These are phyloP conservation scores for Cherax quadricarinatus DNA, from an alignment of 1,140 invertebrate genomes.

Conservation along the genomic window DNA sequence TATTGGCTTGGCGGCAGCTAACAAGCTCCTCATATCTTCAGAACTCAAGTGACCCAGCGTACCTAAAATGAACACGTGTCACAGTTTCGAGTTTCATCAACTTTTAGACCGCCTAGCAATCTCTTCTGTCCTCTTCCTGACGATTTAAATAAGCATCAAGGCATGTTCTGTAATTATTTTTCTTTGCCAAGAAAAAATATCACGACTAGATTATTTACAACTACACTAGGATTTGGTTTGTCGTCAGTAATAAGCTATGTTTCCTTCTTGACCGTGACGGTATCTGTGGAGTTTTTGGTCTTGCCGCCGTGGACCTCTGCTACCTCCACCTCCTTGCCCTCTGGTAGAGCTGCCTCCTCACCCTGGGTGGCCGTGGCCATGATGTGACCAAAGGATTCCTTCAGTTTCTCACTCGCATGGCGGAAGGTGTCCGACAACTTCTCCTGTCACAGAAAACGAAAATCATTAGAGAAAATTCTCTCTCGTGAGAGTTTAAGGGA, in stretches of 20 bases:
- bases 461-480: background rate
- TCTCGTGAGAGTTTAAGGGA: background rate
- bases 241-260: constrained; percentile 4
- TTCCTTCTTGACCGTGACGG: constrained; percentile 32
- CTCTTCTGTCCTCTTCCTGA: no score
- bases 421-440: constrained; percentile 89
- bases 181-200: no score
- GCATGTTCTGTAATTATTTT: no score
- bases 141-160: no score
- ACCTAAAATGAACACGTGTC: no score
- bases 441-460: constrained; percentile 77
- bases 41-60: no score
- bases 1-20: no score
- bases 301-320: constrained; percentile 59
- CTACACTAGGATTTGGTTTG: no score
- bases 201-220: no score
- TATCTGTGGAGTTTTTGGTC: background rate
- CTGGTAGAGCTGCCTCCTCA: constrained; percentile 41
- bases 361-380: constrained; percentile 77
- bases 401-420: constrained; percentile 89
- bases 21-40: no score
- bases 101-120: no score
- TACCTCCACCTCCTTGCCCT: constrained; percentile 69
- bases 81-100: no score
- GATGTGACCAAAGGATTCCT: constrained; percentile 87